Percentiles rank a stretch among this genome's conserved stretches.
phyloP scores from a whole-genome alignment of 2,888 invertebrate species.

The Melanostoma mellinum region DNA sequence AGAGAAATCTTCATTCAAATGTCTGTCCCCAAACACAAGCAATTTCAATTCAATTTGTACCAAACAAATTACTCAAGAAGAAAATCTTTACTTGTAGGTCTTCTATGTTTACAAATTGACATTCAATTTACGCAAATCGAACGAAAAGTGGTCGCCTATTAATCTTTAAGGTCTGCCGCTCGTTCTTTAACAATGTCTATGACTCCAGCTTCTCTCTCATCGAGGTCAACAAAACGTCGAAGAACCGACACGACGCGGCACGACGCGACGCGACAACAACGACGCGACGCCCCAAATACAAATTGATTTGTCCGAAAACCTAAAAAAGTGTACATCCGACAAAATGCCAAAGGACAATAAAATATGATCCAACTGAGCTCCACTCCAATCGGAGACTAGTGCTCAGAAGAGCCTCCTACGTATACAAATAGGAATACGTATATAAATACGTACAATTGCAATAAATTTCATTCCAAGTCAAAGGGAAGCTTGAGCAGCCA shows the following conservation, averaged over 20 bases:
- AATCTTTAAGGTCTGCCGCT: slow-evolving; percentile 50
- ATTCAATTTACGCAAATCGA: slow-evolving; percentile 57
- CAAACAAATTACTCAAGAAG: slow-evolving; percentile 18
- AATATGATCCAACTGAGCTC: slow-evolving; percentile 55
- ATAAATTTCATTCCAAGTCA: slow-evolving; percentile 62
- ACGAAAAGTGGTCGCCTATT: slow-evolving; percentile 49
- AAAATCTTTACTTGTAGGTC: slow-evolving; percentile 9
- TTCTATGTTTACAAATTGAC: slow-evolving; percentile 30
- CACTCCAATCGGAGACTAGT: not conserved
- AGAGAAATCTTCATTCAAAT: not conserved
- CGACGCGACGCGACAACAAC: not conserved
- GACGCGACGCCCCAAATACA: slow-evolving; percentile 9
- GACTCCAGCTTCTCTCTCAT: slow-evolving; percentile 4
- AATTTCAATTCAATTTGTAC: slow-evolving; percentile 38
- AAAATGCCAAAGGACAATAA: slow-evolving; percentile 58
- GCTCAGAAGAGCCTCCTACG: slow-evolving; percentile 23
- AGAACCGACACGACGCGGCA: too few relatives aligned
- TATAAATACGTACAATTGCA: slow-evolving; percentile 12
- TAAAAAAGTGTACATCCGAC: slow-evolving; percentile 12
- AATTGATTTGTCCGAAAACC: slow-evolving; percentile 49
- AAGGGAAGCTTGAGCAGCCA: slow-evolving; percentile 41
- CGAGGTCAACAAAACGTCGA: slow-evolving; percentile 19
- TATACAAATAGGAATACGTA: not conserved
- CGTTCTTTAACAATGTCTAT: slow-evolving; percentile 24
- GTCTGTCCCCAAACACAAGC: not conserved